Evolutionary conservation across 2,113 vertebrate genomes (phyloP).

Genomic region (Poicephalus gulielmi): DNA sequence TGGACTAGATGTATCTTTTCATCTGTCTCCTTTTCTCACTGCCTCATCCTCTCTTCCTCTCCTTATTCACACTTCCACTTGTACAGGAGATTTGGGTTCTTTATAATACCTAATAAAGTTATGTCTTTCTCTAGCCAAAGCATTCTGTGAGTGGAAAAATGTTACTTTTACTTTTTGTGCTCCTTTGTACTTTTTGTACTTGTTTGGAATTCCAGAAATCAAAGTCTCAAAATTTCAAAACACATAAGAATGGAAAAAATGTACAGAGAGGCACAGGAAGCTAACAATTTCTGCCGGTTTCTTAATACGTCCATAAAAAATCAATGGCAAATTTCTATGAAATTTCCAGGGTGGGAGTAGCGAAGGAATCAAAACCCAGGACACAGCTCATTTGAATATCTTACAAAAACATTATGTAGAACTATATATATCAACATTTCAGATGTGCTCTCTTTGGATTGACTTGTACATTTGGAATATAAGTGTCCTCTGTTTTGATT

Average conservation of each 20-base stretch:
- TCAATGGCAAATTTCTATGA: background rate
- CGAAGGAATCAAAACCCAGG: background rate
- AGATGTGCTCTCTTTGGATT: background rate
- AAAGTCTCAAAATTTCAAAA: background rate
- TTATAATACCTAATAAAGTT: background rate
- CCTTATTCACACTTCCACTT: background rate
- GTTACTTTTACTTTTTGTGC: background rate
- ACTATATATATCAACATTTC: background rate
- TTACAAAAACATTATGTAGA: background rate
- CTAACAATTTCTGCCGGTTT: background rate
- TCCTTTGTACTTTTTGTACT: background rate
- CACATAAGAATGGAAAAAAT: background rate
- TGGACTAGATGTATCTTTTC: background rate
- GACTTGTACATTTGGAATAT: background rate
- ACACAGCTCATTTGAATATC: background rate
- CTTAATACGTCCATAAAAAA: background rate
- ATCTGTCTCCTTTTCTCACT: background rate
- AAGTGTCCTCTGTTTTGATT: conserved; percentile 12
- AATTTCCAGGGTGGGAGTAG: background rate
- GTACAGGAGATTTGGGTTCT: background rate
- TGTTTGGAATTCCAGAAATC: background rate
- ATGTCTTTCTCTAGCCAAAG: background rate
- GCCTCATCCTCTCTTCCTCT: background rate
- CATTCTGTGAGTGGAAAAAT: background rate
- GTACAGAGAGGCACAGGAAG: background rate